Evolutionary conservation across 2,113 vertebrate genomes (phyloP), one percentile per base, ranked within the genome.

Genomic region (Rhineura floridana): DNA sequence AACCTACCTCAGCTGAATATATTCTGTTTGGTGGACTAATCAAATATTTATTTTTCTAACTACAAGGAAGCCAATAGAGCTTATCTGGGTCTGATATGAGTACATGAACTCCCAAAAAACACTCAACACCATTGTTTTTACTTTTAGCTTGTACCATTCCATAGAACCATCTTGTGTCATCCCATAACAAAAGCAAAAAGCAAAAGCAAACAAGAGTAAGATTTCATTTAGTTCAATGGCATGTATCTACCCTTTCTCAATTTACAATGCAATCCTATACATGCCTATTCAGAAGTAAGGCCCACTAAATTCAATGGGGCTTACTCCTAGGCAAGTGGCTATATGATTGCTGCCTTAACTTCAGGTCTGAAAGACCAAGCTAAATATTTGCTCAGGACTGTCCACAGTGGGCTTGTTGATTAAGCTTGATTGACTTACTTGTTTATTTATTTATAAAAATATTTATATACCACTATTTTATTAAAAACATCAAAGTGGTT

Each of bases 1-100:
- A 44, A 42, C 17, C 36, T 42, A 23, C 19, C 73, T 77, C 19
- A n/a, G 12, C 39, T 46, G 42, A 77, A 77, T 86, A 25, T 77
- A 75, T 85, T 75, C 25, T 44, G 25, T 75, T 75, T 73, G 36
- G 65, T 63, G 42, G 10, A 23, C 39, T 77, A 63, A 39, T 77
- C 84, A 77, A 85, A 63, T 63, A 85, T 85, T 85, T 77, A 46
- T 85, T 63, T 76, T 21, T 59, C 72, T 77, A 28, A 63, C 39
- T 63, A 36, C 39, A 42, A 44, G 52, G 30, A 75, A 44, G 70
- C 15, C 15, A 75, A 50, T 30, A n/a, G 55, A 85, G 30, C 28
- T 33, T 6, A 63, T 76, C 75, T 77, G 33, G 12, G 52, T 9
- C 39, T 76, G 28, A 17, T n/a, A 44, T 62, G 52, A 28, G 10